Percentiles rank a stretch among this genome's conserved stretches.
Evolutionary conservation across 1,140 invertebrate species (phyloP).

Genomic region (Leptopilina boulardi): DNA sequence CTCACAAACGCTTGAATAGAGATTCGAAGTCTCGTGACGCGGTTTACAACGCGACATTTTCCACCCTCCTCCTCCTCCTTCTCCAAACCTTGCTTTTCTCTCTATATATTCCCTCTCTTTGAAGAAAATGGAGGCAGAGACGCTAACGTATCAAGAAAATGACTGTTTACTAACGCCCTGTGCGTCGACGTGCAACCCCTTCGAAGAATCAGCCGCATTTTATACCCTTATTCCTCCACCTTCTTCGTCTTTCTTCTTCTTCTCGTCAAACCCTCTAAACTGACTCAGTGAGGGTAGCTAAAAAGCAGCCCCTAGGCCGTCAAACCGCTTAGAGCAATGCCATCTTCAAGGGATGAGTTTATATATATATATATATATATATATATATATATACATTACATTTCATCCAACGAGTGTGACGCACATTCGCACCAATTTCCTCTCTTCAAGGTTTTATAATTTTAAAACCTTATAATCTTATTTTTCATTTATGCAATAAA

Average conservation of each 20-base stretch:
- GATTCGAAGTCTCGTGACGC: conserved; percentile 29
- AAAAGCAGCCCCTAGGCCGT: conserved; percentile 41
- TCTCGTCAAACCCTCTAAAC: conserved; percentile 45
- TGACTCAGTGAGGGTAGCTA: conserved; percentile 45
- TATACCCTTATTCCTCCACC: conserved; percentile 43
- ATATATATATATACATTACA: too few species aligned
- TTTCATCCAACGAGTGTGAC: too few species aligned
- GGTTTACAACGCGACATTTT: conserved; percentile 26
- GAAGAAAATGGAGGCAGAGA: conserved; percentile 45
- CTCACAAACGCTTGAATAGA: neutral
- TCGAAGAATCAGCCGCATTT: conserved; percentile 36
- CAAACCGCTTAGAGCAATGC: conserved; percentile 47
- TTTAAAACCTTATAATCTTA: too few species aligned
- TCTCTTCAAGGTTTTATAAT: too few species aligned
- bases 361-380: too few species aligned
- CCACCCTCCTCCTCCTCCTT: conserved; percentile 2
- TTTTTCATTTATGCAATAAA: too few species aligned
- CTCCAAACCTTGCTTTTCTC: conserved; percentile 33
- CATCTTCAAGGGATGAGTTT: conserved; percentile 37
- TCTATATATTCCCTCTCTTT: conserved; percentile 37
- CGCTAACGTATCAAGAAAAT: conserved; percentile 60
- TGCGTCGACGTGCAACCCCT: conserved; percentile 50
- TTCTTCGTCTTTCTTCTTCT: conserved; percentile 44
- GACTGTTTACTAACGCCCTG: conserved; percentile 60
- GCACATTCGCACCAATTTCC: too few species aligned